A percentile compares a stretch with the other conserved stretches of the same genome.
phyloP scores from a whole-genome alignment of 1,140 invertebrate genomes.

The Anastatus disparis region DNA sequence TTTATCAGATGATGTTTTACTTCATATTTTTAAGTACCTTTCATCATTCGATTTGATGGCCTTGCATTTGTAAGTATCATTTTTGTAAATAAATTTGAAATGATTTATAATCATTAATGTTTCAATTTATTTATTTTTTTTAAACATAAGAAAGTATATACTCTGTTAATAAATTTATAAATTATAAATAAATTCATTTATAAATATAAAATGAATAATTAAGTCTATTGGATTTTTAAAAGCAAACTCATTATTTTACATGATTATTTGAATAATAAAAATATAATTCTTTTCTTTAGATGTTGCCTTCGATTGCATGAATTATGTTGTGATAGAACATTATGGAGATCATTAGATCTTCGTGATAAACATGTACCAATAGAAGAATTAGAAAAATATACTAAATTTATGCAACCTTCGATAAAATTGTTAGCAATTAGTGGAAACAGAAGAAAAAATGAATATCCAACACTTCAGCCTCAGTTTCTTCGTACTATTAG shows the following conservation, averaged over 20 bases:
- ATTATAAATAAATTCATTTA: no score
- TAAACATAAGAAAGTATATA: no score
- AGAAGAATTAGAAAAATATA: conserved; percentile 61
- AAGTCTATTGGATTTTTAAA: no score
- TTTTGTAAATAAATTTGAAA: no score
- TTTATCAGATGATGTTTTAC: conserved; percentile 68
- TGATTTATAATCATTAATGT: no score
- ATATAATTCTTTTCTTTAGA: conserved; percentile 47
- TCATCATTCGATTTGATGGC: conserved; percentile 64
- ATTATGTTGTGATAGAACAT: conserved; percentile 65
- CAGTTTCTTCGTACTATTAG: conserved; percentile 55
- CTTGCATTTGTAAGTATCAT: conserved; percentile 65
- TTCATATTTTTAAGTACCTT: conserved; percentile 67
- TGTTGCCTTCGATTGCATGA: conserved; percentile 64
- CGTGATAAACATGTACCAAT: conserved; percentile 56
- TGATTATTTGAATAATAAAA: background rate
- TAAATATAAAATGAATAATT: no score
- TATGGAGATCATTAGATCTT: conserved; percentile 68
- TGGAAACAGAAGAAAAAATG: conserved; percentile 45
- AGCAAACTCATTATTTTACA: background rate
- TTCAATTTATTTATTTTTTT: no score
- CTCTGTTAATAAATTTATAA: no score
- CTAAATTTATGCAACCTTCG: conserved; percentile 62
- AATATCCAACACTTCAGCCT: conserved; percentile 44
- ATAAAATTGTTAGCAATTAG: conserved; percentile 65